Percentiles rank a stretch among this genome's conserved stretches.
phyloP scores from a whole-genome alignment of 1,140 invertebrate species.

The Ectropis grisescens region DNA sequence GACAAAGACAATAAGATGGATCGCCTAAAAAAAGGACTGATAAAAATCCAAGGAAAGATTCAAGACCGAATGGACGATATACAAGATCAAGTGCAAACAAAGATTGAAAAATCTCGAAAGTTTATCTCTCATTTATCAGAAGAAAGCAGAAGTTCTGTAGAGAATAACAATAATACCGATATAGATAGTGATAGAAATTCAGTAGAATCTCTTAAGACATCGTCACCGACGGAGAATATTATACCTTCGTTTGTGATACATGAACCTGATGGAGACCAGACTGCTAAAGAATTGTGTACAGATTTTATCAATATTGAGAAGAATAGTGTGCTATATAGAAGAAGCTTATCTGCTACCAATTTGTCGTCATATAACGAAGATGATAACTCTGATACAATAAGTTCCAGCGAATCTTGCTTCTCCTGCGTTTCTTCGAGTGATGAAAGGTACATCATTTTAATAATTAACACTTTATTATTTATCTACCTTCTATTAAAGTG shows the following conservation, averaged over 20 bases:
- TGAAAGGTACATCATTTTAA: conserved; percentile 30
- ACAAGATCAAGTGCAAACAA: conserved; percentile 56
- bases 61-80: conserved; percentile 56
- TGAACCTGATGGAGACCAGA: conserved; percentile 23
- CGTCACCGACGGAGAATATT: conserved; percentile 1
- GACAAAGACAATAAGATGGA: conserved; percentile 55
- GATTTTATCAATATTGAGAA: conserved; percentile 43
- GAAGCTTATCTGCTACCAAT: conserved; percentile 37
- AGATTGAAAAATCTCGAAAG: conserved; percentile 44
- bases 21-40: conserved; percentile 42
- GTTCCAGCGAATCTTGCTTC: conserved; percentile 41
- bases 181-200: conserved; percentile 13
- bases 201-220: conserved; percentile 5
- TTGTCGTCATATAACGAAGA: conserved; percentile 28
- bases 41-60: conserved; percentile 56
- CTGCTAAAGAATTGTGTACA: conserved; percentile 33
- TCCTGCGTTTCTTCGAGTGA: conserved; percentile 39
- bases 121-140: conserved; percentile 56
- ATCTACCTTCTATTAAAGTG: conserved; percentile 2
- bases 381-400: conserved; percentile 21
- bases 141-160: conserved; percentile 34
- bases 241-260: conserved; percentile 46
- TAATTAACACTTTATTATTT: conserved; percentile 1
- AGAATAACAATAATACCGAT: conserved; percentile 11
- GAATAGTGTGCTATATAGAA: conserved; percentile 28